Evolutionary conservation across 2,888 invertebrate genomes (phyloP).

Genomic region (Yponomeuta plumbellus): DNA sequence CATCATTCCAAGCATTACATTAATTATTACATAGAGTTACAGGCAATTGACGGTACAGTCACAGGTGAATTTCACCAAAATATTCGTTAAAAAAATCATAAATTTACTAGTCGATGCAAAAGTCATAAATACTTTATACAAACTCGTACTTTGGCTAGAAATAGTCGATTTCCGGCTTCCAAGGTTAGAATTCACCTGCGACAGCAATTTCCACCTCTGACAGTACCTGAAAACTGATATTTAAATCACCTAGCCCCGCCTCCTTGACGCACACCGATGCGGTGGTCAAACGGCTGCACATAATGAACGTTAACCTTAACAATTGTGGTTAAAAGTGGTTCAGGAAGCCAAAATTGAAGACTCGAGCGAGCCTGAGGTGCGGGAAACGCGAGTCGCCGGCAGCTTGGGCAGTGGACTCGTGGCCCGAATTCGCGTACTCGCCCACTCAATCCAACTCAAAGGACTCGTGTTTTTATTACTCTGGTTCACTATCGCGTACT

Average conservation of each 20-base stretch:
- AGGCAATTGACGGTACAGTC: constrained; percentile 13
- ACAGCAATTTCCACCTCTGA: neutral
- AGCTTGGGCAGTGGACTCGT: constrained; percentile 61
- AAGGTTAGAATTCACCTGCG: neutral
- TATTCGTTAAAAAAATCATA: neutral
- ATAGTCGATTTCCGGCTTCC: neutral
- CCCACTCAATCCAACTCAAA: constrained; percentile 64
- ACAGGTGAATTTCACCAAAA: neutral
- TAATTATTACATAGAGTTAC: constrained; percentile 12
- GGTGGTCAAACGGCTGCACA: constrained; percentile 36
- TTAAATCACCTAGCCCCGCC: constrained; percentile 31
- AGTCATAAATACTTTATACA: neutral
- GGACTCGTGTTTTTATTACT: constrained; percentile 62
- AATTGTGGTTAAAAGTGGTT: constrained; percentile 57
- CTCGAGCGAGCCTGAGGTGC: constrained; percentile 24
- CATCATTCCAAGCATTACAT: constrained; percentile 17
- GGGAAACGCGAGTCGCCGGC: constrained; percentile 36
- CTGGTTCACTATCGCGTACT: constrained; percentile 58
- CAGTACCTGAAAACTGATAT: neutral
- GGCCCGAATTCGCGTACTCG: constrained; percentile 57
- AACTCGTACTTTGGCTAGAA: neutral
- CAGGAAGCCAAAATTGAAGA: constrained; percentile 38
- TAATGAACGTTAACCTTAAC: constrained; percentile 55
- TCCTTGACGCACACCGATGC: constrained; percentile 26
- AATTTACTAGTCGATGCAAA: neutral